These are phyloP conservation scores for Tyto alba DNA, from an alignment of 2,113 vertebrate species.

Conservation along the genomic window DNA sequence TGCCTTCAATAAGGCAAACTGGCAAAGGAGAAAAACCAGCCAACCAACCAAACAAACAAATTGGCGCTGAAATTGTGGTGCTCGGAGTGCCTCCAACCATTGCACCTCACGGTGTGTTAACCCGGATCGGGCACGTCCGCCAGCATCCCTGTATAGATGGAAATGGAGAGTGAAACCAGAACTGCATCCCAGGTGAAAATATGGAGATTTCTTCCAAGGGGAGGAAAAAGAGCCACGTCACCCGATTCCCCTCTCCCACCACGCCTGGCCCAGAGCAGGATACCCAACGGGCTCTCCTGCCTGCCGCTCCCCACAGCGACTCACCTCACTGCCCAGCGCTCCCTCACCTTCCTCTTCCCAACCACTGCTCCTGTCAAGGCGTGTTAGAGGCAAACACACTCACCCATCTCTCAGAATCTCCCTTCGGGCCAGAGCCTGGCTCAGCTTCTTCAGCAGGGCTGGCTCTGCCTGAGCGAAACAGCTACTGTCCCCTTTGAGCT, in stretches of 20 bases:
- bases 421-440: background rate
- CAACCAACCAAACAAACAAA: no score
- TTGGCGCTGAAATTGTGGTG: background rate
- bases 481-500: background rate
- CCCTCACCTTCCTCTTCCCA: background rate
- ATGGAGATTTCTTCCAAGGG: background rate
- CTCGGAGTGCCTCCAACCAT: background rate
- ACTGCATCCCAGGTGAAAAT: background rate
- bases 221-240: background rate
- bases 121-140: no score
- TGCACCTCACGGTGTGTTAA: rapidly evolving
- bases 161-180: background rate
- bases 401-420: background rate
- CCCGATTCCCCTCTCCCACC: background rate
- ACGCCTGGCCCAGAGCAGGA: background rate
- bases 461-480: background rate
- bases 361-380: background rate
- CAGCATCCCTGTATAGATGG: background rate
- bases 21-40: background rate
- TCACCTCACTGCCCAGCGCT: background rate
- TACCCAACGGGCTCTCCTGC: background rate
- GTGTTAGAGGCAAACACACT: background rate
- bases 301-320: background rate
- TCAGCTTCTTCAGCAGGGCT: background rate
- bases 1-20: background rate